phyloP scores from a whole-genome alignment of 1,140 invertebrate genomes.

The Tenebrio molitor region DNA sequence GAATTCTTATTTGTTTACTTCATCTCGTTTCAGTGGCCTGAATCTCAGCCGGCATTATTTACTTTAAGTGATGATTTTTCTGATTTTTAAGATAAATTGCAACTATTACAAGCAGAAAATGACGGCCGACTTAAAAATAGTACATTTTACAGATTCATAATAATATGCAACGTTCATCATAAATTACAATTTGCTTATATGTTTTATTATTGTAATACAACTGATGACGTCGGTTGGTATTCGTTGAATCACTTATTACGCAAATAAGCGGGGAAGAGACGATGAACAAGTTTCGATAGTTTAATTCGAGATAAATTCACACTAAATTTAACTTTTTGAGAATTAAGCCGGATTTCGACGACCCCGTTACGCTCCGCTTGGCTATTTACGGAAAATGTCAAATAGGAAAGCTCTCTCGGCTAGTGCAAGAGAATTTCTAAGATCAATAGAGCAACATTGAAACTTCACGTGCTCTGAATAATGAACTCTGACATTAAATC shows the following conservation, averaged over 20 bases:
- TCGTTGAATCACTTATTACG: conserved; percentile 34
- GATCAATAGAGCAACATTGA: conserved; percentile 37
- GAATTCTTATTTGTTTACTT: conserved; percentile 35
- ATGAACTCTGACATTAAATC: conserved; percentile 37
- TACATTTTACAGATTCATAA: background rate
- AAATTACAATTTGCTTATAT: conserved; percentile 8
- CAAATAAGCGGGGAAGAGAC: conserved; percentile 15
- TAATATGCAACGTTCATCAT: conserved; percentile 1
- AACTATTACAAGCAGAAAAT: background rate
- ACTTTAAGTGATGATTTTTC: conserved; percentile 3
- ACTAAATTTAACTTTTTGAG: conserved; percentile 32
- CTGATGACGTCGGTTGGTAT: conserved; percentile 1
- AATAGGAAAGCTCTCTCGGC: conserved; percentile 2
- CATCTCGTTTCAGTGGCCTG: conserved; percentile 3
- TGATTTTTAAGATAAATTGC: background rate
- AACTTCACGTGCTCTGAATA: conserved; percentile 30
- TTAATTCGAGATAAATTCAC: conserved; percentile 4
- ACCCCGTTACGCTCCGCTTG: background rate
- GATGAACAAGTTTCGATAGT: conserved; percentile 3
- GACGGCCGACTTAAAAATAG: background rate
- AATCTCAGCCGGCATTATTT: background rate
- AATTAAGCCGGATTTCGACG: conserved; percentile 11
- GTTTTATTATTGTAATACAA: conserved; percentile 29
- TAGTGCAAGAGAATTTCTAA: conserved; percentile 21
- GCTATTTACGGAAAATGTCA: conserved; percentile 23